Conservation (phyloP, 2,113 vertebrate genomes). For the Forbesichthys agassizii region DNA sequence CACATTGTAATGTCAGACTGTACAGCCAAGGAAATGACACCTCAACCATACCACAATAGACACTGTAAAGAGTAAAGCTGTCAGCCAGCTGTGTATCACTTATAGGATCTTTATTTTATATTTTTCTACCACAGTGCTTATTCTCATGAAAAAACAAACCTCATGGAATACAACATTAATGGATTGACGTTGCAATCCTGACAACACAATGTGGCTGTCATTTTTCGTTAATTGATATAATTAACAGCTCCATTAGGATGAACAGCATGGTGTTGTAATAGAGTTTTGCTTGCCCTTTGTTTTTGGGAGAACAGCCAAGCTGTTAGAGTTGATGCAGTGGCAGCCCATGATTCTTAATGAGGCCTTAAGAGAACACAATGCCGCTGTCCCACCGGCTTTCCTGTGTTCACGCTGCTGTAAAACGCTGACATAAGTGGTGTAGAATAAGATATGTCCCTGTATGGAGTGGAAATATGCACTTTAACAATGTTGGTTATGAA, state of each 20-base stretch:
- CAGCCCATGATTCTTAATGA: constrained; percentile 26
- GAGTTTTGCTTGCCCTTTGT: constrained; percentile 22
- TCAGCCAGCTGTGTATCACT: too few species aligned
- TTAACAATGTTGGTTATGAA: neutral
- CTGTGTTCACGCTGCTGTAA: constrained; percentile 11
- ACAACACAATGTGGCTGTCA: constrained; percentile 4
- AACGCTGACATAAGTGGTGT: constrained; percentile 10
- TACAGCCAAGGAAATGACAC: too few species aligned
- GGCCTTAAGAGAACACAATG: constrained; percentile 27
- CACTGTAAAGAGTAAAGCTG: too few species aligned
- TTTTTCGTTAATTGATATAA: neutral
- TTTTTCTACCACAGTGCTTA: too few species aligned
- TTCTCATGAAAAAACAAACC: too few species aligned
- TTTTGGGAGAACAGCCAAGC: constrained; percentile 32
- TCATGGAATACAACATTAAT: too few species aligned
- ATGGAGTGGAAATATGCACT: constrained; percentile 21
- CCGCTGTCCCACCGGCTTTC: neutral
- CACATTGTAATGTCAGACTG: too few species aligned
- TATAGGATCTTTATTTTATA: too few species aligned
- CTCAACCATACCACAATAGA: too few species aligned
- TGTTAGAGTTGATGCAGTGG: constrained; percentile 4
- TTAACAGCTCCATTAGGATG: neutral
- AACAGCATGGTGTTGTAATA: constrained; percentile 4
- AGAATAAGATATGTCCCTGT: neutral
- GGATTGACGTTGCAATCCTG: too few species aligned